Conservation (phyloP, 2,888 invertebrate genomes). For the Aphodius granarius region DNA sequence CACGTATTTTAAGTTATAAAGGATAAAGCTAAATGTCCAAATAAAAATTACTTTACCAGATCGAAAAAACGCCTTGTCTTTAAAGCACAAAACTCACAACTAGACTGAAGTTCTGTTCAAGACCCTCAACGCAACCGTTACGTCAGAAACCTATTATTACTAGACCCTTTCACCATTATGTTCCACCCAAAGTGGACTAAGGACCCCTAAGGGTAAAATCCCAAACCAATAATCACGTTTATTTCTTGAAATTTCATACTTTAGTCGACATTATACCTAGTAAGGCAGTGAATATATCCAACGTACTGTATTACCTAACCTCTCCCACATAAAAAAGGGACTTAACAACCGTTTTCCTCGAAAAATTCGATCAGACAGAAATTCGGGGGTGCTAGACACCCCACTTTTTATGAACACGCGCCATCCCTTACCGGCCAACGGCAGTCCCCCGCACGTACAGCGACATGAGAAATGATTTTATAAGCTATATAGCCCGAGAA, state of each 20-base stretch:
- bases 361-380: not conserved
- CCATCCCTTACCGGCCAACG: not conserved
- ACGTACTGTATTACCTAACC: not conserved
- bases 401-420: not conserved
- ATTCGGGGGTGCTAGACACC: not conserved
- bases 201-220: not conserved
- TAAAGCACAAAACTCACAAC: not conserved
- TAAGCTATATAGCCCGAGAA: not conserved
- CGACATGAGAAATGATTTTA: not conserved
- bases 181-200: not conserved
- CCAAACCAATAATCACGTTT: not conserved
- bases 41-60: not conserved
- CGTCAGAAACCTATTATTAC: not conserved
- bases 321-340: not conserved
- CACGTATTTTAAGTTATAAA: not conserved
- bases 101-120: not conserved
- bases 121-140: not conserved
- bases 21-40: not conserved
- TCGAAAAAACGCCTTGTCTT: not conserved
- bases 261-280: not conserved
- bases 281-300: not conserved
- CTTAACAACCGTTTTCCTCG: not conserved
- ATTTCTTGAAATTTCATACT: not conserved
- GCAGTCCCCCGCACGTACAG: not conserved
- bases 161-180: not conserved